phyloP scores from a whole-genome alignment of 2,113 vertebrate species.

The Python bivittatus region DNA sequence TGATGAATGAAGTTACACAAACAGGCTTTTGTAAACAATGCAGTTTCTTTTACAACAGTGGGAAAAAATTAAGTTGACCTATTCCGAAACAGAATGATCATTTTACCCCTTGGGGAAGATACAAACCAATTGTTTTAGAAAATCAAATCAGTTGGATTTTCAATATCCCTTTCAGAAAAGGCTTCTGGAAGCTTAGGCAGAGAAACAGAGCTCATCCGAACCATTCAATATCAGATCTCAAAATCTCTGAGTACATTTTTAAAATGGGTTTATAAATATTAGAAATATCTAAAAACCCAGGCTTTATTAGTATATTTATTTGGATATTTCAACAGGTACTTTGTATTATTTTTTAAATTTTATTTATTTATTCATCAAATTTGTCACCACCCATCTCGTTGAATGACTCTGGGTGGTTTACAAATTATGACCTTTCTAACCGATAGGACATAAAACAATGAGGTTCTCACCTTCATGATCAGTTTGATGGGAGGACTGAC shows the following conservation, averaged over 20 bases:
- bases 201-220: neutral
- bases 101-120: neutral
- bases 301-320: neutral
- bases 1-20: constrained; percentile 24
- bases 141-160: neutral
- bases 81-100: neutral
- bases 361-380: too few species aligned
- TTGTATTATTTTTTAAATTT: too few species aligned
- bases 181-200: neutral
- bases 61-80: neutral
- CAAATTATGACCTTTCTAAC: neutral
- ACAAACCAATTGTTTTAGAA: neutral
- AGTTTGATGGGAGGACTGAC: neutral
- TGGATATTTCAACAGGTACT: neutral
- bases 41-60: neutral
- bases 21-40: constrained; percentile 8
- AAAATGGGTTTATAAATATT: neutral
- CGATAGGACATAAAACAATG: neutral
- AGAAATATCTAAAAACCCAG: neutral
- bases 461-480: neutral
- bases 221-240: neutral
- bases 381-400: too few species aligned
- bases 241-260: neutral
- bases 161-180: neutral
- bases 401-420: too few species aligned